Percentiles rank a stretch among this genome's conserved stretches.
Conservation (phyloP, 2,797 vertebrate species). For the Rhincodon typus region DNA sequence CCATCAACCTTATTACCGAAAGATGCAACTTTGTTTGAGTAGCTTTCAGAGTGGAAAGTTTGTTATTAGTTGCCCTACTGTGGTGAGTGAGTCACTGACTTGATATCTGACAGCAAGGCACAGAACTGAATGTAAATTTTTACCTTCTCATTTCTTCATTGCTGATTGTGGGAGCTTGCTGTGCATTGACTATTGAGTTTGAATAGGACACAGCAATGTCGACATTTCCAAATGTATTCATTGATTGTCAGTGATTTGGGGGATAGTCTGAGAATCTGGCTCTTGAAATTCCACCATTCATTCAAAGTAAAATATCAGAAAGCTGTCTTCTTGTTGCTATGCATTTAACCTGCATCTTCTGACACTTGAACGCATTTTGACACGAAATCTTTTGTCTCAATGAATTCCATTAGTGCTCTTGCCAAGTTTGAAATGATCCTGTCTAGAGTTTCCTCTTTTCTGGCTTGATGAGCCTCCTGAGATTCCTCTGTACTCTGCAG, state of each 20-base stretch:
- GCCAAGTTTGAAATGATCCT: background rate
- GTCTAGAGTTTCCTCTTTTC: background rate
- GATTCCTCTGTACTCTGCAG: background rate
- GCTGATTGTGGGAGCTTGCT: background rate
- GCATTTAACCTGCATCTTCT: background rate
- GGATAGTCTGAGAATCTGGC: background rate
- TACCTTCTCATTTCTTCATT: background rate
- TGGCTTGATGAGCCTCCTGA: background rate
- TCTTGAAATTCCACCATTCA: background rate
- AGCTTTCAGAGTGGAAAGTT: background rate
- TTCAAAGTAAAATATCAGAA: background rate
- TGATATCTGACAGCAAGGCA: background rate
- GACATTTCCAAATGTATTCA: background rate
- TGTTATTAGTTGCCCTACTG: background rate
- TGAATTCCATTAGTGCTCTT: background rate
- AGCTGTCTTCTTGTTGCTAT: background rate
- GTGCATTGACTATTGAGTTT: background rate
- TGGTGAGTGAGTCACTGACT: background rate
- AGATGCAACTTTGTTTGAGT: background rate
- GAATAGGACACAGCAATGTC: background rate
- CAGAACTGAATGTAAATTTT: background rate
- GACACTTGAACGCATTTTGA: background rate
- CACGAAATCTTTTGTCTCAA: background rate
- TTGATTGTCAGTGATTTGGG: background rate
- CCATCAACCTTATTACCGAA: background rate